These are phyloP conservation scores for Cheilosia impressa DNA, from an alignment of 2,888 invertebrate genomes.

Conservation along the genomic window DNA sequence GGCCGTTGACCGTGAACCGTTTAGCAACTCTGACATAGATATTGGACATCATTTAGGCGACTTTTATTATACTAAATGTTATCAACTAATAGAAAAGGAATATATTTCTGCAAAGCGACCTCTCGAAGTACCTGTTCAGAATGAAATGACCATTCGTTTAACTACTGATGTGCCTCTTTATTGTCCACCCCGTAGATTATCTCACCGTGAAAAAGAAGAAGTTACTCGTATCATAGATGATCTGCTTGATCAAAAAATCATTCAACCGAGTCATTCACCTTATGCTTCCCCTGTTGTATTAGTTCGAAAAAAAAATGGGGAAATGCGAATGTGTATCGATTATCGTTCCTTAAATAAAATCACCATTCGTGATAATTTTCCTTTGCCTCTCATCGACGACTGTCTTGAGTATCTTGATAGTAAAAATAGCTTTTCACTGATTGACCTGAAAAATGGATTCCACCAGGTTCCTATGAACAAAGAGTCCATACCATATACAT, in stretches of 20 bases:
- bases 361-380: conserved; percentile 65
- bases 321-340: conserved; percentile 53
- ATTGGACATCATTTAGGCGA: conserved; percentile 22
- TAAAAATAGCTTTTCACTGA: conserved; percentile 68
- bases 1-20: not conserved
- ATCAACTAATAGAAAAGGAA: conserved; percentile 18
- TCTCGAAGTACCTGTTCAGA: not conserved
- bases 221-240: conserved; percentile 10
- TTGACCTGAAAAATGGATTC: conserved; percentile 76
- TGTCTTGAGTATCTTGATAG: conserved; percentile 64
- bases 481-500: conserved; percentile 73
- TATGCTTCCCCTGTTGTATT: conserved; percentile 22
- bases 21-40: not conserved
- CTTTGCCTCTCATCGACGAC: conserved; percentile 66
- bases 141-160: conserved; percentile 20
- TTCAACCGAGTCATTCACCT: conserved; percentile 25
- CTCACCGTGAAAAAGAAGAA: conserved; percentile 25
- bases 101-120: conserved; percentile 7
- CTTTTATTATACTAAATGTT: conserved; percentile 9
- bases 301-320: conserved; percentile 27
- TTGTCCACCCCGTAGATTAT: conserved; percentile 5
- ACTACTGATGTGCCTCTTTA: not conserved
- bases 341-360: conserved; percentile 50
- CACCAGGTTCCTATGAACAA: conserved; percentile 71
- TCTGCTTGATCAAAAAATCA: conserved; percentile 29